Evolutionary conservation across 2,888 invertebrate genomes (phyloP).

Genomic region (Poecilus cupreus): DNA sequence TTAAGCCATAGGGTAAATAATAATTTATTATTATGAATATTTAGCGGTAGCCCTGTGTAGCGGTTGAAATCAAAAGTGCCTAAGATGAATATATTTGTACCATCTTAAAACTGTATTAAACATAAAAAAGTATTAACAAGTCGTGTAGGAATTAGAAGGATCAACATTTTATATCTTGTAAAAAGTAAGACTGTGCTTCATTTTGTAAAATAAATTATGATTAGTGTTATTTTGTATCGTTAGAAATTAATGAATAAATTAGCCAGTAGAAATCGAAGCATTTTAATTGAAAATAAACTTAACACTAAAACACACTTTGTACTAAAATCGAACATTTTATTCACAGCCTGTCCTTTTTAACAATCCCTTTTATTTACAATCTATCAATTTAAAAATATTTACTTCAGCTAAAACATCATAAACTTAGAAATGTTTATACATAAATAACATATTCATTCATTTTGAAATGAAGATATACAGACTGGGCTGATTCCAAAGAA

Average conservation of each 20-base stretch:
- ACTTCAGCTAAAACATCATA: conserved; percentile 12
- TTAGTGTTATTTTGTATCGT: conserved; percentile 40
- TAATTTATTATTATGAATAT: background rate
- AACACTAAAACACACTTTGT: background rate
- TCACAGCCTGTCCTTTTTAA: conserved; percentile 50
- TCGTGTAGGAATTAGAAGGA: background rate
- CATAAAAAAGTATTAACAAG: conserved; percentile 19
- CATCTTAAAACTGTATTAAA: conserved; percentile 14
- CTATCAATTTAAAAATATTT: conserved; percentile 41
- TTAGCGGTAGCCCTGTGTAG: conserved; percentile 11
- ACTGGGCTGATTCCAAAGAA: background rate
- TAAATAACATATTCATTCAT: background rate
- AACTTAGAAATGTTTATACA: conserved; percentile 20
- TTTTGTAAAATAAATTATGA: conserved; percentile 30
- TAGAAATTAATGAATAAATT: conserved; percentile 18
- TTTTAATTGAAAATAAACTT: background rate
- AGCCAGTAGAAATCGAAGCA: background rate
- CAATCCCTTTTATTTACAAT: conserved; percentile 38
- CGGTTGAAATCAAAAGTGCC: conserved; percentile 30
- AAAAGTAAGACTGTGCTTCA: conserved; percentile 46
- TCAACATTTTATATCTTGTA: conserved; percentile 33
- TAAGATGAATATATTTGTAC: conserved; percentile 16
- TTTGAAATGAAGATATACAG: background rate
- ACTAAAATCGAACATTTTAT: conserved; percentile 49
- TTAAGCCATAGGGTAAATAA: background rate